These are phyloP conservation scores for Scaptomyza cyrtandrae DNA, from an alignment of 2,888 invertebrate species.

Conservation along the genomic window DNA sequence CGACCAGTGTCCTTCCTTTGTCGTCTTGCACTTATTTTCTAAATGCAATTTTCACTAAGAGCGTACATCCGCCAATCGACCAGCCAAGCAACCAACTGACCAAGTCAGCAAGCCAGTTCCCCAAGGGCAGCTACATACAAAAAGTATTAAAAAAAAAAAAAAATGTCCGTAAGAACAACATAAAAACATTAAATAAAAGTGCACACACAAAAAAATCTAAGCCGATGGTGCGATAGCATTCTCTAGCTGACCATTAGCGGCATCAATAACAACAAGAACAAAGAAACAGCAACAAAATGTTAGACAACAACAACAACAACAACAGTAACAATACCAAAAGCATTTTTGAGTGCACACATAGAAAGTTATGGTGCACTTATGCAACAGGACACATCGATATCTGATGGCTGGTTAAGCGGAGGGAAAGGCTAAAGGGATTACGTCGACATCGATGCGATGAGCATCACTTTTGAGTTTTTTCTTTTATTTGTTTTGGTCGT, in stretches of 20 bases:
- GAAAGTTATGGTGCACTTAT: slow-evolving; percentile 1
- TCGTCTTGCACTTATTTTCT: slow-evolving; percentile 59
- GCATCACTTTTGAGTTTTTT: neutral
- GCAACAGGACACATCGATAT: neutral
- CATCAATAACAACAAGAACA: slow-evolving; percentile 9
- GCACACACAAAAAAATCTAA: slow-evolving; percentile 5
- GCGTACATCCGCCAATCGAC: slow-evolving; percentile 59
- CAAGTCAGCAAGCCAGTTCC: slow-evolving; percentile 55
- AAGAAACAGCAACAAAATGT: neutral
- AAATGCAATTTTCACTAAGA: slow-evolving; percentile 74
- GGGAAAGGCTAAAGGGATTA: neutral
- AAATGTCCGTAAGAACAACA: neutral
- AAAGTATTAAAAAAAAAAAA: neutral
- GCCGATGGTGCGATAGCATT: slow-evolving; percentile 3
- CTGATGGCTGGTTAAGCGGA: neutral
- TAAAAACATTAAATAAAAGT: slow-evolving; percentile 13
- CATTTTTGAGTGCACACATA: slow-evolving; percentile 5
- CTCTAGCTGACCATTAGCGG: slow-evolving; percentile 10
- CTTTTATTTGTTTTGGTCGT: neutral
- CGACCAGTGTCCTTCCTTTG: slow-evolving; percentile 31
- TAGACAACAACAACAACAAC: neutral
- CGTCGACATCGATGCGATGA: neutral
- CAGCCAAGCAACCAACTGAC: slow-evolving; percentile 42
- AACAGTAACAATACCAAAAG: neutral
- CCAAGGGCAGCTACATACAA: neutral